Evolutionary conservation across 2,888 invertebrate species (phyloP).

Genomic region (Galerucella pusilla): DNA sequence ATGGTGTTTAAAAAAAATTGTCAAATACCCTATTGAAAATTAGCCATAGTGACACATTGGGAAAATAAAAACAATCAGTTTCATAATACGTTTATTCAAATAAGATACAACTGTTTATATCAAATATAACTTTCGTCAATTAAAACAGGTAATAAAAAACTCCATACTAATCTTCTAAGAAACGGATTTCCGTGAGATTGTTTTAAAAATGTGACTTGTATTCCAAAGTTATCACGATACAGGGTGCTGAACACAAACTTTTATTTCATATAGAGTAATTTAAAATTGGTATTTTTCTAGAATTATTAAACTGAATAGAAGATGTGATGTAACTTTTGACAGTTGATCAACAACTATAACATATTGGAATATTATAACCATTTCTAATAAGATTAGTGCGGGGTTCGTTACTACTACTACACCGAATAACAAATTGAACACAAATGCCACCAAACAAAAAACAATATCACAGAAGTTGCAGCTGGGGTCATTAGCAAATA

Average conservation of each 20-base stretch:
- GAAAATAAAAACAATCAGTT: background rate
- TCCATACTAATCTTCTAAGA: too few species aligned
- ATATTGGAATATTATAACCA: too few species aligned
- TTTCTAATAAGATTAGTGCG: background rate
- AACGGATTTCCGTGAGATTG: too few species aligned
- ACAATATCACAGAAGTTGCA: slow-evolving; percentile 8
- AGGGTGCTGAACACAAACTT: too few species aligned
- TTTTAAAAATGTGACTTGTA: background rate
- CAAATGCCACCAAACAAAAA: background rate
- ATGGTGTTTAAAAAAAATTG: too few species aligned
- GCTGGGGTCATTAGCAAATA: background rate
- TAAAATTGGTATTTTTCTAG: too few species aligned
- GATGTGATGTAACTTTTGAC: too few species aligned
- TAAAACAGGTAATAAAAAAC: background rate
- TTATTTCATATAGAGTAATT: too few species aligned
- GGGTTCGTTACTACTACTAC: background rate
- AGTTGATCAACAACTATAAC: too few species aligned
- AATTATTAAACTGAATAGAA: too few species aligned
- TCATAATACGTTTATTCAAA: slow-evolving; percentile 4
- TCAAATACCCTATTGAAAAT: too few species aligned
- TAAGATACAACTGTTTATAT: slow-evolving; percentile 1
- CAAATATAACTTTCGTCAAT: background rate
- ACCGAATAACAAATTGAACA: background rate
- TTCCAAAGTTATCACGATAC: background rate
- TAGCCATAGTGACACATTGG: background rate